Conservation (phyloP, 1,140 invertebrate species). For the Rhysida immarginata region DNA sequence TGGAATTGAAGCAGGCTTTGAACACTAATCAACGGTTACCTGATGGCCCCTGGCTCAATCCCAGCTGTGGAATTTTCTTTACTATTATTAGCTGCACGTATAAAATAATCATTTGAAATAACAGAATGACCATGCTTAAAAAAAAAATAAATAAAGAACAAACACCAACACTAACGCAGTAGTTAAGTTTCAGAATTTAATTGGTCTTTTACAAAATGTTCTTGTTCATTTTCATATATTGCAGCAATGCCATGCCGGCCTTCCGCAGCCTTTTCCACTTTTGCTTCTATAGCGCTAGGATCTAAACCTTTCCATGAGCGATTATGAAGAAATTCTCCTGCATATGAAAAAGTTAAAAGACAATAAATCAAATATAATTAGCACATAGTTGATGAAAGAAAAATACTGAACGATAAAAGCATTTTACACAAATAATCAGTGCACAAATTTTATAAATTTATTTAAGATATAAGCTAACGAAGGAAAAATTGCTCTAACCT, state of each 20-base stretch:
- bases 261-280: slow-evolving; percentile 23
- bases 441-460: neutral
- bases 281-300: slow-evolving; percentile 27
- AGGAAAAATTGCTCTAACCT: neutral
- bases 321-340: slow-evolving; percentile 14
- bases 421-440: slow-evolving; percentile 1
- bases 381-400: neutral
- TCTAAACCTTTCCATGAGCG: slow-evolving; percentile 32
- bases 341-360: slow-evolving; percentile 11
- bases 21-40: no score
- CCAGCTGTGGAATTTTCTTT: no score
- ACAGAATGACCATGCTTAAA: no score
- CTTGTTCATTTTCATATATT: slow-evolving; percentile 26
- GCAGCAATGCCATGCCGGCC: slow-evolving; percentile 29
- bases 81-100: no score
- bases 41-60: no score
- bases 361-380: neutral
- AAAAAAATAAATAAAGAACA: no score
- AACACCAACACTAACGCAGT: no score
- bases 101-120: no score
- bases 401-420: neutral
- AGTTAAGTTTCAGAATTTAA: no score
- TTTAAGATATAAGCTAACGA: neutral
- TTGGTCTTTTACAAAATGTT: no score
- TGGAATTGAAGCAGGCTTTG: no score